phyloP scores from a whole-genome alignment of 2,888 invertebrate genomes.

The Agrotis exclamationis region DNA sequence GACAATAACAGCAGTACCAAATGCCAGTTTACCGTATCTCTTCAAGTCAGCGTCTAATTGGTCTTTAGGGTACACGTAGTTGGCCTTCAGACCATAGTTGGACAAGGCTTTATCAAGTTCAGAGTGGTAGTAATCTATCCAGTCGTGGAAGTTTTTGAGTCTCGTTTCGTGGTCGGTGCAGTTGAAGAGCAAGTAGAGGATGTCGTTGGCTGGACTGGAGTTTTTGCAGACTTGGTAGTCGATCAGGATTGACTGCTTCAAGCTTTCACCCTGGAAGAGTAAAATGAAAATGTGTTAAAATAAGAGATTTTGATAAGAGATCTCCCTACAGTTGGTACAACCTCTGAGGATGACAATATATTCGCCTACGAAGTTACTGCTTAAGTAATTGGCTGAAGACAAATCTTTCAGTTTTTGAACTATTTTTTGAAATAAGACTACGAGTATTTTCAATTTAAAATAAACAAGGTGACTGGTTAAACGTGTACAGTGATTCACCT shows the following conservation, averaged over 20 bases:
- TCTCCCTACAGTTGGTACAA: not conserved
- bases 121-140: constrained; percentile 70
- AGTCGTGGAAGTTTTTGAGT: constrained; percentile 63
- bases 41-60: constrained; percentile 69
- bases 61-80: constrained; percentile 64
- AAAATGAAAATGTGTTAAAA: not conserved
- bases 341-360: too few relatives aligned
- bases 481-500: too few relatives aligned
- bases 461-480: too few relatives aligned
- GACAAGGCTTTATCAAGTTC: constrained; percentile 64
- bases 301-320: not conserved
- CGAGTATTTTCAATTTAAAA: too few relatives aligned
- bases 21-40: constrained; percentile 62
- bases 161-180: constrained; percentile 72
- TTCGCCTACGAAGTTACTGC: too few relatives aligned
- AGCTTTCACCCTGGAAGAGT: constrained; percentile 66
- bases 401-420: too few relatives aligned
- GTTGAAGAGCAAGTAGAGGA: constrained; percentile 73
- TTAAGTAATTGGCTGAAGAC: too few relatives aligned
- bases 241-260: constrained; percentile 68
- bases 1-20: constrained; percentile 56
- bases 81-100: constrained; percentile 64
- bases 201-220: constrained; percentile 68
- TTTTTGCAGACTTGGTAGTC: constrained; percentile 73
- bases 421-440: too few relatives aligned